These are phyloP conservation scores for Apodemia zela DNA, from an alignment of 2,888 invertebrate genomes.

Conservation along the genomic window DNA sequence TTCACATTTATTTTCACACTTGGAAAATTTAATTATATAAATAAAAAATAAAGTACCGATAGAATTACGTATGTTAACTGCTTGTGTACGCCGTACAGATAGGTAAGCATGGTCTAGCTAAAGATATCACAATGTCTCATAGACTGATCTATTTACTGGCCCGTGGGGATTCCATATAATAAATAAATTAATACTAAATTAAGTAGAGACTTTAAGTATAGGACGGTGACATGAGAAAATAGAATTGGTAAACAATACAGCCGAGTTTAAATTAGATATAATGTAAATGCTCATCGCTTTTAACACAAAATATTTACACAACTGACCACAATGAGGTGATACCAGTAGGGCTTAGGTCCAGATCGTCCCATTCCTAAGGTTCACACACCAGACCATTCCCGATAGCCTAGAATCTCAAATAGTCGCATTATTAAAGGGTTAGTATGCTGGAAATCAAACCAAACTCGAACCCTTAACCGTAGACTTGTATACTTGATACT, in stretches of 20 bases:
- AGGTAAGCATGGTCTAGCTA: conserved; percentile 51
- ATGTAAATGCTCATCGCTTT: conserved; percentile 67
- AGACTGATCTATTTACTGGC: conserved; percentile 75
- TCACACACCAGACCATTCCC: no score
- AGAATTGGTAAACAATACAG: conserved; percentile 53
- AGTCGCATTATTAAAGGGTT: no score
- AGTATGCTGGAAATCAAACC: no score
- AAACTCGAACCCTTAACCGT: no score
- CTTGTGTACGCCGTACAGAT: conserved; percentile 32
- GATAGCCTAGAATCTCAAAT: no score
- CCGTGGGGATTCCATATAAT: conserved; percentile 61
- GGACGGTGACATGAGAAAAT: conserved; percentile 64
- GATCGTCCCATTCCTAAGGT: no score
- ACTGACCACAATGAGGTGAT: conserved; percentile 74
- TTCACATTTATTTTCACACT: conserved; percentile 51
- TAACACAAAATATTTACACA: conserved; percentile 44
- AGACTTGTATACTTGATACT: no score
- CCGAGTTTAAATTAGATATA: conserved; percentile 43
- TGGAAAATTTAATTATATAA: conserved; percentile 35
- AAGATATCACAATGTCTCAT: conserved; percentile 76
- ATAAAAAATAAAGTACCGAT: conserved; percentile 45
- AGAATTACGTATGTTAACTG: conserved; percentile 38
- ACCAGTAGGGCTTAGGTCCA: conserved; percentile 36
- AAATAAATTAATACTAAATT: conserved; percentile 74
- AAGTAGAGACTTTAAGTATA: conserved; percentile 72